Percentiles rank a stretch among this genome's conserved stretches.
These are phyloP conservation scores for Scarus forsteni DNA, from an alignment of 2,797 vertebrate genomes.

Conservation along the genomic window DNA sequence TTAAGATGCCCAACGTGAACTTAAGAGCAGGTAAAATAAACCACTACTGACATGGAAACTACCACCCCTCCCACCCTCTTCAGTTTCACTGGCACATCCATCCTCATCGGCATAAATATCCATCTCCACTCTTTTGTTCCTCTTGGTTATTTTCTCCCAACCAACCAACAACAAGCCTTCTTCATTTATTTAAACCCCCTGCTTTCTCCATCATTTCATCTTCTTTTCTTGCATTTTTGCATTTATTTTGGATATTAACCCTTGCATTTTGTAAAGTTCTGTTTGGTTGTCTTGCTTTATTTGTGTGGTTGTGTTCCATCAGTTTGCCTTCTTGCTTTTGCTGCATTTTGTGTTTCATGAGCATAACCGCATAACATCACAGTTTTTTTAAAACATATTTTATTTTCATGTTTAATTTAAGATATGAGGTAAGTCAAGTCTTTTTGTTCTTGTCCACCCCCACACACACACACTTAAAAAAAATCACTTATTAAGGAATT, in stretches of 20 bases:
- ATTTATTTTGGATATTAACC: constrained; percentile 53
- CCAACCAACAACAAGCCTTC: constrained; percentile 18
- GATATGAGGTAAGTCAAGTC: constrained; percentile 50
- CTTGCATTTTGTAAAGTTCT: constrained; percentile 55
- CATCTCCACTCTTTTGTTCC: constrained; percentile 53
- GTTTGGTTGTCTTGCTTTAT: not conserved
- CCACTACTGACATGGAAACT: constrained; percentile 62
- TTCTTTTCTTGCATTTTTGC: constrained; percentile 51
- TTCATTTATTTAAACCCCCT: constrained; percentile 31
- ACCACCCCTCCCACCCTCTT: constrained; percentile 39
- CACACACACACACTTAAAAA: too few species aligned
- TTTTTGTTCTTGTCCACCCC: not conserved
- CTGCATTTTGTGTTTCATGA: constrained; percentile 58
- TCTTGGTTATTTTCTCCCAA: constrained; percentile 28
- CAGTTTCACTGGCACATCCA: constrained; percentile 57
- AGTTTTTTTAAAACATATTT: constrained; percentile 10
- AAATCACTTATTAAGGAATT: not conserved
- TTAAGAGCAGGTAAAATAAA: constrained; percentile 82
- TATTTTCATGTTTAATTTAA: constrained; percentile 12
- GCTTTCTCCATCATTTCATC: constrained; percentile 12
- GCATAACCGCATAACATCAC: constrained; percentile 24
- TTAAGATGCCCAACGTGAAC: constrained; percentile 77
- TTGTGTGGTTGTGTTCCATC: constrained; percentile 30
- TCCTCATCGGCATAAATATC: constrained; percentile 46
- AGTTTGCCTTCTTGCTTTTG: constrained; percentile 21